Base-by-base conservation (phyloP, 2,888 invertebrate genomes). In the Trissoscelio sp. region DNA sequence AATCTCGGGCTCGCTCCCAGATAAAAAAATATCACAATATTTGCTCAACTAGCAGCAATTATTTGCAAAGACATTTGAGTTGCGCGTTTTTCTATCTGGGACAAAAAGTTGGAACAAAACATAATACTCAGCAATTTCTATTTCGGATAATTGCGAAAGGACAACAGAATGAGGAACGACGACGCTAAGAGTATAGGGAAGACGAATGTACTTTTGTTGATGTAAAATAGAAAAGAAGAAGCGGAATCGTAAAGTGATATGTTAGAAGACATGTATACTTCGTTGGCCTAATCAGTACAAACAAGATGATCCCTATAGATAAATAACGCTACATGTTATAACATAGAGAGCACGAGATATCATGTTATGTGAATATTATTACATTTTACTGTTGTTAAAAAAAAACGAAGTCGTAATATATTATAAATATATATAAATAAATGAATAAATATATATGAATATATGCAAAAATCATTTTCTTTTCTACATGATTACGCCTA, bases 221-320 rank as follows among this genome's bases (percentile, higher is more conserved):
- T 73, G 67, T 81, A 82, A 80, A 81, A 83, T 75, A 83, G 53
- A 24, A 53, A 51, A 51, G 46, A 51, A 64, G 74, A n/a, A 77
- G 75, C 42, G 42, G 42, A 44, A 18, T 44, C 42, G 42, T 18
- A 18, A 44, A 28, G 28, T 46, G n/a, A 83, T 58, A 70, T 77
- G 82, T 84, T 85, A 84, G 84, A 16, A 78, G 64, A 86, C 83
- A 86, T 81, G 81, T 81, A 81, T 78, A 81, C 81, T 81, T 81
- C 85, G 87, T 87, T 86, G 89, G 89, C 89, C 90, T 89, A 90
- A 86, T 87, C 88, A 90, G 90, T 90, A 90, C 90, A 90, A 90
- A 89, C 81, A 70, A 74, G 69, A 88, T 75, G 79, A 83, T 81
- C 86, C 85, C 86, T 87, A 89, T 88, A 87, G 86, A 89, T 81